Conservation (phyloP, 2,888 invertebrate species). For the Cheilosia vernalis region DNA sequence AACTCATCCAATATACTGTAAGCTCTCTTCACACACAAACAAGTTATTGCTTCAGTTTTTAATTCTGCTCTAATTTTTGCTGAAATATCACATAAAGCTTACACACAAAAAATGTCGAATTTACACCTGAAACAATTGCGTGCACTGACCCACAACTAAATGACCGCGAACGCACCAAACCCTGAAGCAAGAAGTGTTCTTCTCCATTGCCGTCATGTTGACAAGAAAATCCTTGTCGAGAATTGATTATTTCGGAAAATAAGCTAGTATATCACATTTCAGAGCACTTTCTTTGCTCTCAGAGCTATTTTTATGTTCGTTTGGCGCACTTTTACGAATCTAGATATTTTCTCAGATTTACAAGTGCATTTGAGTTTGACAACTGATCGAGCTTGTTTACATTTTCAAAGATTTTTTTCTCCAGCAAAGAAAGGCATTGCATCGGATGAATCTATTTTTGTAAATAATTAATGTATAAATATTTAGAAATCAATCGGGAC, state of each 20-base stretch:
- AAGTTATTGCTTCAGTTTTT: background rate
- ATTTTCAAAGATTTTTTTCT: too few species aligned
- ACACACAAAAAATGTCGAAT: background rate
- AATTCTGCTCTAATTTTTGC: background rate
- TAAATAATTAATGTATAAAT: too few species aligned
- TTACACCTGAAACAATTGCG: slow-evolving; percentile 8
- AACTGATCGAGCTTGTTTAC: too few species aligned
- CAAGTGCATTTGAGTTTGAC: too few species aligned
- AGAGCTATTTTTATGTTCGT: too few species aligned
- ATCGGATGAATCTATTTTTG: too few species aligned
- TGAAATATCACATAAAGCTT: too few species aligned
- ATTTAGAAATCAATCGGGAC: too few species aligned
- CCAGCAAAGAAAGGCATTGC: too few species aligned
- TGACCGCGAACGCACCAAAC: slow-evolving; percentile 5
- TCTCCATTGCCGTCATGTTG: slow-evolving; percentile 22
- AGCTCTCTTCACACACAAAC: slow-evolving; percentile 20
- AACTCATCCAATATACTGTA: slow-evolving; percentile 29
- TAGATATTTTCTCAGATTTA: too few species aligned
- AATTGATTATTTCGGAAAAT: slow-evolving; percentile 21
- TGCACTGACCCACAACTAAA: background rate
- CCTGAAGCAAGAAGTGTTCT: slow-evolving; percentile 24
- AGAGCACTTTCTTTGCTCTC: too few species aligned
- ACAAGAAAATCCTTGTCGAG: slow-evolving; percentile 23
- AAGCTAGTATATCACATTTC: slow-evolving; percentile 25
- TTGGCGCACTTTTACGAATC: too few species aligned